Conservation (phyloP, 1,140 invertebrate species). For the Maniola jurtina region DNA sequence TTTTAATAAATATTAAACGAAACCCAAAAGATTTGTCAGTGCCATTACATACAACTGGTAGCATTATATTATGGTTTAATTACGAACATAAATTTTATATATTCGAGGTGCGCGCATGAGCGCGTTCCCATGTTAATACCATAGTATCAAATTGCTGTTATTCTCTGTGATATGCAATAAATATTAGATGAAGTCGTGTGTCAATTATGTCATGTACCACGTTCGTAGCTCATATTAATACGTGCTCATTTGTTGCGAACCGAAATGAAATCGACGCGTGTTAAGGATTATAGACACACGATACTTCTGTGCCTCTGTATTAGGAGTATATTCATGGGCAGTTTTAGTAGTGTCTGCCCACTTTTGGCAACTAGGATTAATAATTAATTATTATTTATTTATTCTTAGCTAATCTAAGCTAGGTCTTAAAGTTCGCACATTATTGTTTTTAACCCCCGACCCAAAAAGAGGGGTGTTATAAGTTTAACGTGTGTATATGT, state of each 20-base stretch:
- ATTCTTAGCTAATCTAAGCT: too few species aligned
- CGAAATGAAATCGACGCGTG: slow-evolving; percentile 70
- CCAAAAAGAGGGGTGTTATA: too few species aligned
- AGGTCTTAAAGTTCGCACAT: too few species aligned
- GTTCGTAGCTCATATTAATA: slow-evolving; percentile 61
- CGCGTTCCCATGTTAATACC: slow-evolving; percentile 54
- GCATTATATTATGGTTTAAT: slow-evolving; percentile 40
- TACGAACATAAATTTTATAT: slow-evolving; percentile 48
- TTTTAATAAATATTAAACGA: slow-evolving; percentile 30
- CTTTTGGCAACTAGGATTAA: background rate
- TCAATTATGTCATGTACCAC: slow-evolving; percentile 58
- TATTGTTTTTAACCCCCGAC: too few species aligned
- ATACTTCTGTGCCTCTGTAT: slow-evolving; percentile 43
- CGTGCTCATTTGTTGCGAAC: slow-evolving; percentile 65
- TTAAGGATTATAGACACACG: slow-evolving; percentile 57
- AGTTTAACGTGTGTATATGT: too few species aligned
- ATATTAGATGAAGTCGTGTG: slow-evolving; percentile 71
- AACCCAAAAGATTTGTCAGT: slow-evolving; percentile 31
- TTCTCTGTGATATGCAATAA: slow-evolving; percentile 66
- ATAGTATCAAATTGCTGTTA: slow-evolving; percentile 64
- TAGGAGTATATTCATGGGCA: slow-evolving; percentile 14
- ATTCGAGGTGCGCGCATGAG: slow-evolving; percentile 22
- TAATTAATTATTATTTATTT: too few species aligned
- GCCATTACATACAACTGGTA: slow-evolving; percentile 25
- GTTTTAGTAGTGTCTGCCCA: background rate